Conservation (phyloP, 2,113 vertebrate genomes). For the Anas platyrhynchos region DNA sequence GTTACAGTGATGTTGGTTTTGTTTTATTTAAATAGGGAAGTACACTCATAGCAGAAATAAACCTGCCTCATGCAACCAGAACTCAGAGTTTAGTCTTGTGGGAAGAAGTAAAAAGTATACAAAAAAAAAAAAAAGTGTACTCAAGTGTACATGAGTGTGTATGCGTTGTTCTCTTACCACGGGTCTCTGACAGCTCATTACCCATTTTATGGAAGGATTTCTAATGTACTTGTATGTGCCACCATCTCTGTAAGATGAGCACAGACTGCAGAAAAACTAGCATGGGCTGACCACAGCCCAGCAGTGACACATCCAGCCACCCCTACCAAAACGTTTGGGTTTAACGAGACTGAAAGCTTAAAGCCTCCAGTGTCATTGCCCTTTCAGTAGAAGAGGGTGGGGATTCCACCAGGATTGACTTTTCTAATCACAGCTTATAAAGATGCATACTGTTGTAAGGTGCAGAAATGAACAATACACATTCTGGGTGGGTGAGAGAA, state of each 20-base stretch:
- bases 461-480: not conserved
- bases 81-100: not conserved
- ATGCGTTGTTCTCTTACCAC: rapidly evolving
- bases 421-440: not conserved
- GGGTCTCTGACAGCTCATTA: not conserved
- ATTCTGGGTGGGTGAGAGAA: not conserved
- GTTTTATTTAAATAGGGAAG: not conserved
- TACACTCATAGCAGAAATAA: not conserved
- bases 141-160: not conserved
- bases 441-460: not conserved
- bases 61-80: not conserved
- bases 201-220: not conserved
- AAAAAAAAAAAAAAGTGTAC: too few relatives aligned
- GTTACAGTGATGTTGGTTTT: not conserved
- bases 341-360: not conserved
- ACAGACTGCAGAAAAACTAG: rapidly evolving
- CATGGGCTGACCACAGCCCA: not conserved
- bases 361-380: not conserved
- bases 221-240: not conserved
- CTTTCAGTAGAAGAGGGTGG: not conserved
- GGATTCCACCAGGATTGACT: not conserved
- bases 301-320: not conserved
- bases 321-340: not conserved
- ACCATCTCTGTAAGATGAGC: not conserved
- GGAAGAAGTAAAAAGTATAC: not conserved